Percentiles rank a stretch among this genome's conserved stretches.
Evolutionary conservation across 2,797 vertebrate species (phyloP).

Genomic region (Silurus lanzhouensis): DNA sequence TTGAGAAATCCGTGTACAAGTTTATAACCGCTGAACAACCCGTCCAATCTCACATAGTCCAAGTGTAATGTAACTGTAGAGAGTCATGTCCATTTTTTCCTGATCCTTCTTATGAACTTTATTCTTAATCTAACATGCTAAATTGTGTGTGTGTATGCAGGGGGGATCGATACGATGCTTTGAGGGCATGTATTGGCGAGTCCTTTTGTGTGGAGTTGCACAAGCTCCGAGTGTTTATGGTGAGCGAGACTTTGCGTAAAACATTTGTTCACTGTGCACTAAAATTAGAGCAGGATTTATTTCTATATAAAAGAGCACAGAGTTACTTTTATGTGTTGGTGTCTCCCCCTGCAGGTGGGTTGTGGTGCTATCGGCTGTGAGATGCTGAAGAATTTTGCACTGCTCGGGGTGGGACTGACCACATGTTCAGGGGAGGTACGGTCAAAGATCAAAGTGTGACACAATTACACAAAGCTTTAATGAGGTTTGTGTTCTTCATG

Average conservation of each 20-base stretch:
- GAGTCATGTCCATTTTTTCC: neutral
- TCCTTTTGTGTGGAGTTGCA: conserved; percentile 86
- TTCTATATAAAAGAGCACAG: neutral
- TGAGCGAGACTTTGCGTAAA: conserved; percentile 67
- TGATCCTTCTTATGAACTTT: neutral
- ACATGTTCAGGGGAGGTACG: conserved; percentile 75
- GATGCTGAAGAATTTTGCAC: conserved; percentile 98
- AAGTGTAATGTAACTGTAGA: neutral
- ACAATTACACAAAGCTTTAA: fast-evolving
- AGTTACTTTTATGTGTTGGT: neutral
- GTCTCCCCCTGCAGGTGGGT: conserved; percentile 80
- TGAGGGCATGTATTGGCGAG: conserved; percentile 91
- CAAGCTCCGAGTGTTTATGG: conserved; percentile 90
- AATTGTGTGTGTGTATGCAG: conserved; percentile 56
- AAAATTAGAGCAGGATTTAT: neutral
- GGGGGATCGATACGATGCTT: conserved; percentile 91
- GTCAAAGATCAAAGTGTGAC: neutral
- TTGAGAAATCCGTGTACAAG: neutral
- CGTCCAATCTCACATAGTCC: neutral
- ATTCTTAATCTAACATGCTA: neutral
- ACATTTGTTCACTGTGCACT: no score
- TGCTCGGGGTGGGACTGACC: conserved; percentile 88
- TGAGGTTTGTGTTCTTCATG: neutral
- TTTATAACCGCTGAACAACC: neutral
- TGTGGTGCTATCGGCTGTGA: conserved; percentile 98